Base-by-base conservation (phyloP, 2,113 vertebrate species). In the Solea solea region DNA sequence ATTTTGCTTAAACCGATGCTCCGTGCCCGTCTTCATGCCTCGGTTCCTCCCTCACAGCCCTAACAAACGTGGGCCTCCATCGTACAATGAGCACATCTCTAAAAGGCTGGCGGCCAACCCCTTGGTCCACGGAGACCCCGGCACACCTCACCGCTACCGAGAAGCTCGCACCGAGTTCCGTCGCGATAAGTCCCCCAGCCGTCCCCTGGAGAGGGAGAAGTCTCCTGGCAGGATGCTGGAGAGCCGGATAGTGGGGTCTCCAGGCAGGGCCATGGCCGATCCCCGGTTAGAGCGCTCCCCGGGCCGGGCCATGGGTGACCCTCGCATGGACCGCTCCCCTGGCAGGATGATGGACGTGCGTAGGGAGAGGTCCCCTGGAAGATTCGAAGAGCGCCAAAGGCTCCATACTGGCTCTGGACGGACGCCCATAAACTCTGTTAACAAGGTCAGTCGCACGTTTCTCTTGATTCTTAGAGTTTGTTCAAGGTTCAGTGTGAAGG, bases 61-160 rank as follows among this genome's bases (percentile, higher is more conserved):
- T 1, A 99, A 98, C 92, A 99, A 99, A 88, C 95, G 98, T 7
- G 97, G 98, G 9, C 98, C 97, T 1, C 98, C 98, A 5, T 95
- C 97, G 0, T 99, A 99, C 92, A 99, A 96, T 10, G 98, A 99
- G 95, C 97, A 99, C 94, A 98, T 99, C 89, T 97, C 98, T 78
- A 99, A 99, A 92, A 93, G 97, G 0, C 94, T 98, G 84, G 98
- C 97, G 0, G 93, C 95, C 42, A 96, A 96, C 80, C 96, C 97
- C 0, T 93, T 93, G 0, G 93, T 93, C 0, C 95, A 95, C 0
- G 96, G 97, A 62, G 95, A 95, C 15, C 95, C 96, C 50, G 97
- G 97, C 89, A 98, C 97, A 10, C 97, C 98, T 0, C 97, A 98
- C 82, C 96, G 96, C 85, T 99, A 96, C 93, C 92, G 97, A 3